Evolutionary conservation across 2,888 invertebrate species (phyloP).

Genomic region (Byasa hedistus): DNA sequence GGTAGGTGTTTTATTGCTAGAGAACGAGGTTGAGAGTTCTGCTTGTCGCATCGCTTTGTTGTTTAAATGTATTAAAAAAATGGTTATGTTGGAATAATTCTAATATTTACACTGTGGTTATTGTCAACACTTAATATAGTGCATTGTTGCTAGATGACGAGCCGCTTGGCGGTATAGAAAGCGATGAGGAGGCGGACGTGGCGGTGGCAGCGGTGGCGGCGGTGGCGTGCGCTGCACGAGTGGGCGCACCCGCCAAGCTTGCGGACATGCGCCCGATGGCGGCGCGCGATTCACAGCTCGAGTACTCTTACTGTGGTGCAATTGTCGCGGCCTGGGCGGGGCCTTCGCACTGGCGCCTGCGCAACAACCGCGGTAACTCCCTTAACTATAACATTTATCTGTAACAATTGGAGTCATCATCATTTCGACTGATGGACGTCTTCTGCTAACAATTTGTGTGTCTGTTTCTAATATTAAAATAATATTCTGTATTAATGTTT

Average conservation of each 20-base stretch:
- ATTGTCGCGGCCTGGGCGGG: conserved; percentile 87
- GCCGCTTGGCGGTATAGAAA: conserved; percentile 68
- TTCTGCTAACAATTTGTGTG: too few species aligned
- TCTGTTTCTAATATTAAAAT: too few species aligned
- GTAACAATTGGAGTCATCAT: too few species aligned
- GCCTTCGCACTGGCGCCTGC: conserved; percentile 90
- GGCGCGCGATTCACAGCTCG: conserved; percentile 73
- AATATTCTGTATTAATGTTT: too few species aligned
- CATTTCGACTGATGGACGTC: too few species aligned
- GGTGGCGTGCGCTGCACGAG: conserved; percentile 44
- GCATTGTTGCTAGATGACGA: conserved; percentile 54
- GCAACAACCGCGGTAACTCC: conserved; percentile 65
- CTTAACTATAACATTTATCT: not conserved
- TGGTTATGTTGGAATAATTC: too few species aligned
- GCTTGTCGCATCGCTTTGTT: too few species aligned
- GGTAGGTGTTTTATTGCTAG: too few species aligned
- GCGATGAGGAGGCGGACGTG: conserved; percentile 70
- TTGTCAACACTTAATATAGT: not conserved
- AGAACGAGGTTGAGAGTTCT: too few species aligned
- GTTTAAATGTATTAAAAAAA: too few species aligned
- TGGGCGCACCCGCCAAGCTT: conserved; percentile 52
- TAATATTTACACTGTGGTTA: too few species aligned
- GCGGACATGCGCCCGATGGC: conserved; percentile 80
- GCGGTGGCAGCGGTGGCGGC: conserved; percentile 62
- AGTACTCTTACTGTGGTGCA: conserved; percentile 85